Evolutionary conservation across 2,888 invertebrate genomes (phyloP).

Genomic region (Gnatocerus cornutus): DNA sequence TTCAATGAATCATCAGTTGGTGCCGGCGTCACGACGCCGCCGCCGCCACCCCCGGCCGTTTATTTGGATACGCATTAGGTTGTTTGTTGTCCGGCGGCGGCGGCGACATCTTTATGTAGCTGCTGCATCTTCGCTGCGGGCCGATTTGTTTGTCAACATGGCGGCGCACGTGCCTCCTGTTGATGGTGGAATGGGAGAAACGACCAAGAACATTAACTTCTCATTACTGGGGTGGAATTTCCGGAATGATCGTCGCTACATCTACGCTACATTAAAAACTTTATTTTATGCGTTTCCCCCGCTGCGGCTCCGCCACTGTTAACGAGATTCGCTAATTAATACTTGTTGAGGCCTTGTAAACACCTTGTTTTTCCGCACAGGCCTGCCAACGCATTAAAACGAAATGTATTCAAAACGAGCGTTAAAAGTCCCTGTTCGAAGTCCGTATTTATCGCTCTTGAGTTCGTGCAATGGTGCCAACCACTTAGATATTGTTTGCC

Average conservation of each 20-base stretch:
- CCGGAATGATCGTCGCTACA: constrained; percentile 24
- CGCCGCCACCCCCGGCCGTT: constrained; percentile 33
- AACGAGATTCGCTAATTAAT: constrained; percentile 15
- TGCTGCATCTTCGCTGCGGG: constrained; percentile 31
- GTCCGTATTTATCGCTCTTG: constrained; percentile 1
- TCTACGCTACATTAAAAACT: constrained; percentile 35
- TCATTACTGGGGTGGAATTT: constrained; percentile 23
- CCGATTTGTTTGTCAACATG: constrained; percentile 37
- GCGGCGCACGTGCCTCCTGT: constrained; percentile 41
- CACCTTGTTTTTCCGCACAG: constrained; percentile 30
- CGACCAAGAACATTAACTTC: constrained; percentile 28
- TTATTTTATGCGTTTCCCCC: constrained; percentile 28
- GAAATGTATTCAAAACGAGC: neutral
- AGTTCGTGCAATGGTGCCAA: constrained; percentile 37
- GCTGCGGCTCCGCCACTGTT: constrained; percentile 11
- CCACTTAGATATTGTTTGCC: constrained; percentile 57
- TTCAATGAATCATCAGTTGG: constrained; percentile 33
- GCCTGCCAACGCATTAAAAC: too few relatives aligned
- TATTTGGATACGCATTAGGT: constrained; percentile 40
- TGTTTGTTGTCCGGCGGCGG: constrained; percentile 40
- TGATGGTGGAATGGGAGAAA: constrained; percentile 23
- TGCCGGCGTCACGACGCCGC: constrained; percentile 25
- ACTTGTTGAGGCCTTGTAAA: constrained; percentile 20
- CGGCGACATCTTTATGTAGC: constrained; percentile 37
- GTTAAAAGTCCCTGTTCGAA: neutral